Evolutionary conservation across 2,797 vertebrate genomes (phyloP), one percentile per base, ranked within the genome.

Genomic region (Thaleichthys pacificus): DNA sequence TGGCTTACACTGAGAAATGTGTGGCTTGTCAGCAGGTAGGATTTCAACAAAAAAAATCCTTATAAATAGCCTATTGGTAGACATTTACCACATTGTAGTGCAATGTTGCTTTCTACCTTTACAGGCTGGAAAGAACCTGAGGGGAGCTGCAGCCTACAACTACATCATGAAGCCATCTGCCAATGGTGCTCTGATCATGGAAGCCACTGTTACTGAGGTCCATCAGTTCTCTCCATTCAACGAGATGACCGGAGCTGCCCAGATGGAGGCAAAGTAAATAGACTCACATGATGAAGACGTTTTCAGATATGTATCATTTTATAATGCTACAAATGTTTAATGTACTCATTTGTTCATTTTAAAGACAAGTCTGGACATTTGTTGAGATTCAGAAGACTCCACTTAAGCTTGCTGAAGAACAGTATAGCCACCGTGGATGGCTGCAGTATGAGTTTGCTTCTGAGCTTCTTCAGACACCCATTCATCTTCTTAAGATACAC

Each of bases 191-290:
- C 64, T 86, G 57, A 87, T 95, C 65, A 38, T 75, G 74, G 82
- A 93, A 69, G 92, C 82, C 26, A 83, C 84, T 19, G 90, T 89
- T 0, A 73, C 84, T 38, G 93, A 94, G 84, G 77, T 93, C 21
- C 90, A 91, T 79, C 91, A 92, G 77, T 91, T 93, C 68, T 66
- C 90, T 61, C 88, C 84, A 14, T 91, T 92, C 73, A 83, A 88
- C 0, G 92, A 92, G 75, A 76, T 90, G 47, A 91, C 91, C 61
- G 94, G 93, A 63, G 92, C 91, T 75, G 90, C 89, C 22, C 79
- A 95, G 69, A 91, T 95, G 78, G 91, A 95, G 83, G 85, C 94
- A 73, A 96, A 92, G 96, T 96, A 94, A 66, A 87, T 77, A 4
- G 14, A 78, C 51, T 51, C 28, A 61, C 51, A 24, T 69, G 28